Conservation (phyloP, 2,113 vertebrate species). For the Neogobius melanostomus region DNA sequence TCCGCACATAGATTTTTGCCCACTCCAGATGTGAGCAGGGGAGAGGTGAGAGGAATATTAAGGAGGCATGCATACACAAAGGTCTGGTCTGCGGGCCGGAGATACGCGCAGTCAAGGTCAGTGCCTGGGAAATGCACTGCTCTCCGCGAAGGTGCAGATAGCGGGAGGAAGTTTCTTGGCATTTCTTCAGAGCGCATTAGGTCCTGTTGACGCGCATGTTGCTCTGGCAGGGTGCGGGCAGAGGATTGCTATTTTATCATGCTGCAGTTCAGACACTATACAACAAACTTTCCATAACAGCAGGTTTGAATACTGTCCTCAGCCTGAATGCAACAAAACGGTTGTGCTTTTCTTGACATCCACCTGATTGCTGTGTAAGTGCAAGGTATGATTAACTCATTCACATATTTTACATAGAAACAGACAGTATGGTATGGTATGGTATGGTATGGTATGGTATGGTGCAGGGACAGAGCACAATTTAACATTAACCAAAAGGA, state of each 20-base stretch:
- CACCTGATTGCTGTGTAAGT: too few relatives aligned
- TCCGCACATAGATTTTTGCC: background rate
- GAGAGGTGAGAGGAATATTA: constrained; percentile 6
- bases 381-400: background rate
- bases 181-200: constrained; percentile 35
- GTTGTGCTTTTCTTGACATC: too few relatives aligned
- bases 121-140: constrained; percentile 12
- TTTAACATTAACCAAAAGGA: too few relatives aligned
- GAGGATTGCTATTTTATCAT: too few relatives aligned
- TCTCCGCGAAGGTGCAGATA: constrained; percentile 33
- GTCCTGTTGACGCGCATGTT: constrained; percentile 44
- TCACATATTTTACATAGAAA: background rate
- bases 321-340: too few relatives aligned
- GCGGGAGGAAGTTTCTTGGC: constrained; percentile 15
- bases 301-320: too few relatives aligned
- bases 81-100: constrained; percentile 40
- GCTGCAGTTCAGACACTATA: too few relatives aligned
- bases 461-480: too few relatives aligned
- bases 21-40: constrained; percentile 5
- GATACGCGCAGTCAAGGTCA: constrained; percentile 46
- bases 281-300: too few relatives aligned
- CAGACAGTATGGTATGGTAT: background rate
- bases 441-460: too few relatives aligned
- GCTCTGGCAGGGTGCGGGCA: constrained; percentile 30
- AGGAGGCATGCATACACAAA: constrained; percentile 26